Evolutionary conservation across 92 coral and sea anemone species (phyloP), one percentile per base, ranked within the genome.

Genomic region (Montipora capitata): DNA sequence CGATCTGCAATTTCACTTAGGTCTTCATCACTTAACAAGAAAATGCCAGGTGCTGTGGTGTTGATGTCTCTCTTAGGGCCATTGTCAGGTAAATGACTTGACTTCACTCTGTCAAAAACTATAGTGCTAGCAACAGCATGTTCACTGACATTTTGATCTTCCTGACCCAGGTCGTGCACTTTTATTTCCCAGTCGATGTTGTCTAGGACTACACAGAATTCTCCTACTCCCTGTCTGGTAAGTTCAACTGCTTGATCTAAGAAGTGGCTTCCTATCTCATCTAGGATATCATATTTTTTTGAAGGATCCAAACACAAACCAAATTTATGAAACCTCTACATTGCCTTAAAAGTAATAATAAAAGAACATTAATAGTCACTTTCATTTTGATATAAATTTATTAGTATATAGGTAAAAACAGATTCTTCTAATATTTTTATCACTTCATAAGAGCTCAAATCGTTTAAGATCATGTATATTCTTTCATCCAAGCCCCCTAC

Each of bases 171-270:
- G 68, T 81, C 91, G 61, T 91, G 91, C 13, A 51, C 91, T 18
- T 44, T 83, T 76, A 84, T 82, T 39, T 74, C 88, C 94, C 91
- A 86, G 76, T 91, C 94, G 16, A 86, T 71, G 84, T 91, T 91
- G 75, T 86, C 83, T 18, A 90, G 17, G 10, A 90, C 89, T 16
- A 86, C 72, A 44, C 61, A 54, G 82, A 91, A 91, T 15, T 74
- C 80, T 12, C 48, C 69, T 51, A 83, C 5, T 91, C 91, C 91
- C 88, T 27, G 10, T 49, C 59, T 90, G 16, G 89, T 83, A 39
- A 80, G 84, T 10, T 68, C 73, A 35, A 85, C 61, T 18, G 91
- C 94, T 45, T 85, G 87, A 27, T 91, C 90, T 7, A 91, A 79
- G 68, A 85, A 85, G 44, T 91, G 90, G 38, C 77, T 27, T 35